These are phyloP conservation scores for Notarius lentiginosus DNA, from an alignment of 2,113 vertebrate species.

Conservation along the genomic window DNA sequence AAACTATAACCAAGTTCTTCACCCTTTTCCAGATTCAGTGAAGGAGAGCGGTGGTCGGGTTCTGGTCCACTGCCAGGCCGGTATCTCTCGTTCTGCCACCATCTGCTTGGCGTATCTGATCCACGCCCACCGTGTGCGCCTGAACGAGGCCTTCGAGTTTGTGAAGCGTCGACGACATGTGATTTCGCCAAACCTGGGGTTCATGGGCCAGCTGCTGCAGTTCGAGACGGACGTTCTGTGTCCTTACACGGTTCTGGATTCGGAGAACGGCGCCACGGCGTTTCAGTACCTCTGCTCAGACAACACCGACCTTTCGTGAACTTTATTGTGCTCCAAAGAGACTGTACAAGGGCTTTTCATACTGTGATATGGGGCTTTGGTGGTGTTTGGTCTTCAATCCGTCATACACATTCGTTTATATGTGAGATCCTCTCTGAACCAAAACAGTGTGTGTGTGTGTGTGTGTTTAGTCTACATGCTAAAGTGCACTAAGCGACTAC, in stretches of 20 bases:
- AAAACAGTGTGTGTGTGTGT: neutral
- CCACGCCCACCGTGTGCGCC: constrained; percentile 67
- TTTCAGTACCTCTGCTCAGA: constrained; percentile 31
- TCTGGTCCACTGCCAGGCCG: constrained; percentile 78
- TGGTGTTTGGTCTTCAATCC: neutral
- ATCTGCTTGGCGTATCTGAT: constrained; percentile 80
- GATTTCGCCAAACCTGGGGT: constrained; percentile 77
- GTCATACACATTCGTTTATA: neutral
- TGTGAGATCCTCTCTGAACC: neutral
- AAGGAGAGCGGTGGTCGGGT: constrained; percentile 73
- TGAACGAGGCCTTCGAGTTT: constrained; percentile 78
- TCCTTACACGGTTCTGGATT: constrained; percentile 56
- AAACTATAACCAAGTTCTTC: constrained; percentile 25
- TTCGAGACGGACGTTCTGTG: constrained; percentile 76
- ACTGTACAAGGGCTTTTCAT: neutral
- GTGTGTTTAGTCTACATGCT: neutral
- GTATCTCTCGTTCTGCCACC: constrained; percentile 78
- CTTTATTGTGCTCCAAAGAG: neutral
- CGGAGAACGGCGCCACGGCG: constrained; percentile 18
- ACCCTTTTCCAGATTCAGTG: constrained; percentile 67
- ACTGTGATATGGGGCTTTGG: neutral
- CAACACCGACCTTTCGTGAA: neutral
- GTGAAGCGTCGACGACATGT: constrained; percentile 73
- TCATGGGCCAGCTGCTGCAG: constrained; percentile 79
- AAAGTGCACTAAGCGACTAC: constrained; percentile 15